Base-by-base conservation (phyloP, 2,888 invertebrate genomes). In the Baronia brevicornis region DNA sequence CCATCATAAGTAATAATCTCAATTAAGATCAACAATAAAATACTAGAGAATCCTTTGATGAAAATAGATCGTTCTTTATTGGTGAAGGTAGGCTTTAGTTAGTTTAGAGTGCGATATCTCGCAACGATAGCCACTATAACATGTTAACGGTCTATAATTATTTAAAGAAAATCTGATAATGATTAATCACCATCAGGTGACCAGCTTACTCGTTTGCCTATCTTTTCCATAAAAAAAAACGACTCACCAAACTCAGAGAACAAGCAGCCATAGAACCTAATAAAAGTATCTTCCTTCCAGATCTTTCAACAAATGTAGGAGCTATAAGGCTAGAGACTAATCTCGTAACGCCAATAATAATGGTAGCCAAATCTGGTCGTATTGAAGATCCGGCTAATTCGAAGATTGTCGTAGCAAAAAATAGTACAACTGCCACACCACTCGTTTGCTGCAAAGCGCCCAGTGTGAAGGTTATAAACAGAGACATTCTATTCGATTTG, bases 391-490 rank as follows among this genome's bases (percentile, higher is more conserved):
- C 62, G 6, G 64, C 60, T 8, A 48, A 24, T 3, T 52, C 33
- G 18, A 68, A 68, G 13, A 68, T 65, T 0, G 54, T 56, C 0
- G 60, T 65, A 0, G 60, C 51, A 30, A 59, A 67, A 26, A 60
- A 60, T 3, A 60, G 22, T 0, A 66, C 51, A 0, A 54, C 51
- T 1, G 55, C 48, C 0, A 61, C 50, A 10, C 66, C 67, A 32
- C 65, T 60, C 0, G 45, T 38, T 13, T 64, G 57, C 21, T 62
- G 62, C 3, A 64, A 51, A 0, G 54, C 38, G 1, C 46, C 43
- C 3, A 65, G 28, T n/a, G 45, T 41, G 11, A 63, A 42, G 0
- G 59, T 59, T 2, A 66, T 51, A 5, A 57, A 46, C 0, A 65
- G 38, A 3, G 62, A 55, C 31, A 38, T 56, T 22, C 54, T 48